These are phyloP conservation scores for Scarus forsteni DNA, from an alignment of 2,797 vertebrate species.

Conservation along the genomic window DNA sequence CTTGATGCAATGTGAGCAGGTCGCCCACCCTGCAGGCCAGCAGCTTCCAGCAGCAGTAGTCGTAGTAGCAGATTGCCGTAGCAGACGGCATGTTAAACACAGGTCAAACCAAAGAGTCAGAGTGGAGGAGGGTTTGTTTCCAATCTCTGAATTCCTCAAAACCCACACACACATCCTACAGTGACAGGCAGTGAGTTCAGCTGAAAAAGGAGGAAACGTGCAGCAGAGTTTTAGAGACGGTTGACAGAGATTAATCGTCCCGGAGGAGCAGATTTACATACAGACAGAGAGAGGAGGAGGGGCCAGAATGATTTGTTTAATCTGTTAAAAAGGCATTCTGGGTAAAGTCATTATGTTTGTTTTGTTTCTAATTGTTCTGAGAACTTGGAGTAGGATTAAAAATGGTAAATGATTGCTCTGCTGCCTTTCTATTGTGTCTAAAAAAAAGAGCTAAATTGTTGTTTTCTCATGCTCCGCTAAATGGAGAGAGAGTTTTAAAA, in stretches of 20 bases:
- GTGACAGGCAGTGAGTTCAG: constrained; percentile 66
- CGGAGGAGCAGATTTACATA: constrained; percentile 37
- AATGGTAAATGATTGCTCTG: constrained; percentile 18
- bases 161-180: constrained; percentile 80
- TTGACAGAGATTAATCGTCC: constrained; percentile 50
- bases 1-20: constrained; percentile 46
- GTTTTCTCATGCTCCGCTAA: constrained; percentile 50
- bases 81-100: constrained; percentile 77
- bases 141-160: constrained; percentile 77
- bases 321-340: constrained; percentile 19
- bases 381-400: constrained; percentile 58
- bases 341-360: constrained; percentile 40
- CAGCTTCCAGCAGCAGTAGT: constrained; percentile 39
- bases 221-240: constrained; percentile 28
- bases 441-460: constrained; percentile 52
- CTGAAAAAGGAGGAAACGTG: constrained; percentile 33
- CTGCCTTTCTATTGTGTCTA: constrained; percentile 51
- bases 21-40: constrained; percentile 53
- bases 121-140: constrained; percentile 73
- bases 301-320: constrained; percentile 37
- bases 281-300: constrained; percentile 20
- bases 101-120: constrained; percentile 78
- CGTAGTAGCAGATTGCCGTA: constrained; percentile 60
- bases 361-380: constrained; percentile 40
- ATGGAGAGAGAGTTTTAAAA: constrained; percentile 16